These are phyloP conservation scores for Hydra vulgaris DNA, from an alignment of 30 jellyfish, hydroid and myxozoan genomes.

Conservation along the genomic window DNA sequence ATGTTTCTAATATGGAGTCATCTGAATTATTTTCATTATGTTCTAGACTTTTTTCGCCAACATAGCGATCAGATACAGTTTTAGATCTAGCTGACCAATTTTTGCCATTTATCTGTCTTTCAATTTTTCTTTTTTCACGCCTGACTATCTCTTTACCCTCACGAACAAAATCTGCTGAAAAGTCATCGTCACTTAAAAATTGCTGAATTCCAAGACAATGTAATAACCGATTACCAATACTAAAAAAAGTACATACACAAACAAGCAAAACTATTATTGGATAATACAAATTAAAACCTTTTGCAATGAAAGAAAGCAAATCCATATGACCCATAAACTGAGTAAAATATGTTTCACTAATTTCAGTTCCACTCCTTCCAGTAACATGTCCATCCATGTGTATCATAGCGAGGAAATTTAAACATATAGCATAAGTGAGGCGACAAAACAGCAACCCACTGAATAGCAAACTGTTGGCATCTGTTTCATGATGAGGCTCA, in stretches of 20 bases:
- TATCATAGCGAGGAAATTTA: conserved; percentile 85
- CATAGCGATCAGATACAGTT: conserved; percentile 28
- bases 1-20: not conserved
- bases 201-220: conserved; percentile 87
- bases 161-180: conserved; percentile 73
- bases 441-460: conserved; percentile 96
- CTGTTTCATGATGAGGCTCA: conserved; percentile 94
- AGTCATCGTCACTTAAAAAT: conserved; percentile 72
- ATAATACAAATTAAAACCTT: conserved; percentile 83
- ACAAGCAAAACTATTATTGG: conserved; percentile 79
- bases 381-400: conserved; percentile 96
- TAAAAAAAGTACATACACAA: conserved; percentile 82
- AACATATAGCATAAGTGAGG: conserved; percentile 72
- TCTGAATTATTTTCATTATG: conserved; percentile 27
- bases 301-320: conserved; percentile 68
- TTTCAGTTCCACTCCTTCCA: conserved; percentile 9
- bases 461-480: conserved; percentile 92
- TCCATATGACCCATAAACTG: conserved; percentile 99
- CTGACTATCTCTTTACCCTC: conserved; percentile 80
- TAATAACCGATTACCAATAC: conserved; percentile 71
- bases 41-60: conserved; percentile 8
- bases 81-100: conserved; percentile 67
- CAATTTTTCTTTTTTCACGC: conserved; percentile 36
- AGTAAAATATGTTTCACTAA: conserved; percentile 65
- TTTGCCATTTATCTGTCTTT: conserved; percentile 25